Conservation (phyloP, 1,140 invertebrate species). For the Trialeurodes vaporariorum region DNA sequence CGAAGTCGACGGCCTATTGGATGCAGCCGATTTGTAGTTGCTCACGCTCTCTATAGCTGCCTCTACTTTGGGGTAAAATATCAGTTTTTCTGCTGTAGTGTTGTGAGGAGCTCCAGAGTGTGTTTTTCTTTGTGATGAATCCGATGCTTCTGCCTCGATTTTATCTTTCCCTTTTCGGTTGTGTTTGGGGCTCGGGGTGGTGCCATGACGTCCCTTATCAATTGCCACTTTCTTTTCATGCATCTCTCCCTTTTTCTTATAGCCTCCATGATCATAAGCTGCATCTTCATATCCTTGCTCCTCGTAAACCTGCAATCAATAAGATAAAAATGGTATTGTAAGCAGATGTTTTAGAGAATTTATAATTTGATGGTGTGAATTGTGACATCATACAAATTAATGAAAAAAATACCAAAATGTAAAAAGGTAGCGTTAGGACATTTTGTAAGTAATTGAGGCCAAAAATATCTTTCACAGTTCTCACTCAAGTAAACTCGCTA, state of each 20-base stretch:
- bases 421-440: too few relatives aligned
- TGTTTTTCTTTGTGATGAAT: not conserved
- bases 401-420: too few relatives aligned
- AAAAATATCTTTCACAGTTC: too few relatives aligned
- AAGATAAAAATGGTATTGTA: too few relatives aligned
- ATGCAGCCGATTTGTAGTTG: not conserved
- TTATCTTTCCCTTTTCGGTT: conserved; percentile 1
- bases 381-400: too few relatives aligned
- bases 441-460: too few relatives aligned
- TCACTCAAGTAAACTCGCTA: too few relatives aligned
- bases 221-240: conserved; percentile 17
- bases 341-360: too few relatives aligned
- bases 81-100: not conserved
- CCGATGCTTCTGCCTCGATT: not conserved
- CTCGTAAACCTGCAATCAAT: conserved; percentile 50
- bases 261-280: conserved; percentile 61
- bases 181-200: conserved; percentile 4
- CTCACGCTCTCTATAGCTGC: not conserved
- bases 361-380: too few relatives aligned
- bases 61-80: not conserved
- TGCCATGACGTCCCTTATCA: conserved; percentile 8
- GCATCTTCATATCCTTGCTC: conserved; percentile 68
- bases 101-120: not conserved
- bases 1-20: not conserved
- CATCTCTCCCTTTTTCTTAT: conserved; percentile 49